Conservation (phyloP, 1,140 invertebrate genomes). For the Hyles vespertilio region DNA sequence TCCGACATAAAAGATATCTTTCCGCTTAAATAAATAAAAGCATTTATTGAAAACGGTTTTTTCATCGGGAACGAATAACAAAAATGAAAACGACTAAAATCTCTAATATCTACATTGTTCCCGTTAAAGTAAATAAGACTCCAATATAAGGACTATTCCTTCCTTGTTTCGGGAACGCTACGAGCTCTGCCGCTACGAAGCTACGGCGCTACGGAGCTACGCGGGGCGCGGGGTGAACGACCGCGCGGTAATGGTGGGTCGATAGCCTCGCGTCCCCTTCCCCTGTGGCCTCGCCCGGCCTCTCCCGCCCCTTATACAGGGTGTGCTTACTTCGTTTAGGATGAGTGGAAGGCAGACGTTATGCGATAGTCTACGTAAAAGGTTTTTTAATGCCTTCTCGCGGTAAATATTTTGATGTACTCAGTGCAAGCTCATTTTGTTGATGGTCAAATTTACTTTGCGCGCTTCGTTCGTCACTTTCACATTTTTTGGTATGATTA, state of each 20-base stretch:
- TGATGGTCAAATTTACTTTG: too few species aligned
- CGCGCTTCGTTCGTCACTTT: too few species aligned
- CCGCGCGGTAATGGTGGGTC: slow-evolving; percentile 49
- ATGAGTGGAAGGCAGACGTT: slow-evolving; percentile 14
- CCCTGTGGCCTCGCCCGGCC: slow-evolving; percentile 12
- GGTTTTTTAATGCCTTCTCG: background rate
- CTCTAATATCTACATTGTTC: slow-evolving; percentile 20
- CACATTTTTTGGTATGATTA: too few species aligned
- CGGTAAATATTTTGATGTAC: background rate
- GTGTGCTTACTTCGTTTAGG: slow-evolving; percentile 21
- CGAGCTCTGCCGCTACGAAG: slow-evolving; percentile 47
- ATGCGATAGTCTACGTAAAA: slow-evolving; percentile 1
- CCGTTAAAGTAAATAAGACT: slow-evolving; percentile 14
- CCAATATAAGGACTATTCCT: slow-evolving; percentile 13
- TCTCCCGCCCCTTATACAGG: slow-evolving; percentile 11
- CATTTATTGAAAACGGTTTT: too few species aligned
- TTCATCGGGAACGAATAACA: too few species aligned
- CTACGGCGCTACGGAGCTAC: slow-evolving; percentile 30
- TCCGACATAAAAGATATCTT: too few species aligned
- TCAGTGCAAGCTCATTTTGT: too few species aligned
- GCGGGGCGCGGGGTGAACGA: slow-evolving; percentile 53
- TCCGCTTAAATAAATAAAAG: too few species aligned
- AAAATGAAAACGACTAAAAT: background rate
- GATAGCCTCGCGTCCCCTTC: slow-evolving; percentile 43
- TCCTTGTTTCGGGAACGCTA: slow-evolving; percentile 16